Percentiles rank a stretch among this genome's conserved stretches.
These are phyloP conservation scores for Tholera decimalis DNA, from an alignment of 2,888 invertebrate genomes.

Conservation along the genomic window DNA sequence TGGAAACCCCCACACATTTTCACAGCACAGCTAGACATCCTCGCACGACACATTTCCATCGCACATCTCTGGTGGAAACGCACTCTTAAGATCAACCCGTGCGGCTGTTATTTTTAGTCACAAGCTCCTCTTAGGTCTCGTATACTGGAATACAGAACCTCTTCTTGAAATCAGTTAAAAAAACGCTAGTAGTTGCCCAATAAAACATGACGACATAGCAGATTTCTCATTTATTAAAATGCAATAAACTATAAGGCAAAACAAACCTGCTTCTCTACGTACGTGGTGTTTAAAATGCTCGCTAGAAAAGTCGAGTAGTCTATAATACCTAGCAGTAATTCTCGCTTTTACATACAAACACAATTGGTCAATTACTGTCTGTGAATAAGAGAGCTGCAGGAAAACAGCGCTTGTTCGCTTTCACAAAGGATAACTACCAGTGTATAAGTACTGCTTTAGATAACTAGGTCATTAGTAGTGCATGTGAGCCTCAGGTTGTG, in stretches of 20 bases:
- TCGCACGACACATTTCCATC: too few species aligned
- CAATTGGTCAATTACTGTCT: slow-evolving; percentile 62
- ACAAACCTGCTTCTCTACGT: not conserved
- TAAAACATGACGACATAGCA: not conserved
- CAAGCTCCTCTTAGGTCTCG: too few species aligned
- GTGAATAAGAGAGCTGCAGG: slow-evolving; percentile 59
- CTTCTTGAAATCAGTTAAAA: too few species aligned
- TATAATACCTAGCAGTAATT: slow-evolving; percentile 28
- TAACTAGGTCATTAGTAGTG: slow-evolving; percentile 54
- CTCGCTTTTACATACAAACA: slow-evolving; percentile 54
- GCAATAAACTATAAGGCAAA: not conserved
- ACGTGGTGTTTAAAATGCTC: slow-evolving; percentile 14
- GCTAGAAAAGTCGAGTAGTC: slow-evolving; percentile 27
- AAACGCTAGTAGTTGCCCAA: not conserved
- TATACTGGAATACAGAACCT: too few species aligned
- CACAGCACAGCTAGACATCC: too few species aligned
- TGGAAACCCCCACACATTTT: too few species aligned
- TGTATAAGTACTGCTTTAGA: slow-evolving; percentile 45
- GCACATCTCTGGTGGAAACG: too few species aligned
- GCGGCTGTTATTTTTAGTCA: too few species aligned
- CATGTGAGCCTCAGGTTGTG: slow-evolving; percentile 34
- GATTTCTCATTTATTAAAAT: not conserved
- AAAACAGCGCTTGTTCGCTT: slow-evolving; percentile 58
- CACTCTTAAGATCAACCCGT: too few species aligned
- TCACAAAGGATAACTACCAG: slow-evolving; percentile 54